Evolutionary conservation across 2,797 vertebrate species (phyloP), one percentile per base, ranked within the genome.

Genomic region (Buceros bicornis): DNA sequence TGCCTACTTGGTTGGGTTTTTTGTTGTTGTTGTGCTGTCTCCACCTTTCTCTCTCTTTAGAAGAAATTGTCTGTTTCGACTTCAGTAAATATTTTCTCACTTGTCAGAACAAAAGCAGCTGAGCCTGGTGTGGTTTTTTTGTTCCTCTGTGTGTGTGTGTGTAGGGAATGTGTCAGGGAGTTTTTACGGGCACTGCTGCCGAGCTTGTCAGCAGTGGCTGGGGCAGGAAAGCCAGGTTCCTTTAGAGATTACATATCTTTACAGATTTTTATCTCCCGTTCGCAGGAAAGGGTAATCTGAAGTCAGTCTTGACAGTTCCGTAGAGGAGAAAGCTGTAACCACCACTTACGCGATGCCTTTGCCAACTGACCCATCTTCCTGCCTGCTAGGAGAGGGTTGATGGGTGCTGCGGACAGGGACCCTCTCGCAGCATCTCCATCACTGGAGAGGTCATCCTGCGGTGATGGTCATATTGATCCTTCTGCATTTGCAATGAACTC

Each of bases 101-200:
- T 93, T 91, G 69, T 90, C 78, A 92, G 83, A 91, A 89, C 60
- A 89, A 89, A 92, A 89, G 48, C 67, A 85, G 77, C 74, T 67
- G 93, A 92, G 45, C 40, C 53, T 7, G 24, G 31, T 85, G 60
- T 13, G 22, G 19, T 48, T 56, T 70, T 93, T 93, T 78, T 47
- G 17, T 64, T 71, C 1, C 8, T 56, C 31, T 31, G 10, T 53
- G n/a, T 64, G 25, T 33, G 50, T 58, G 26, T 18, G 45, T 33
- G 25, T 45, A 31, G 66, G 67, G 70, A 89, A 69, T 4, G 56
- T 79, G 70, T 92, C 83, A 61, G 91, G 69, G 37, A 85, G 69
- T 84, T 79, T 93, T 85, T 67, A 45, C 0, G 18, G 83, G 54
- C 6, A 1, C 54, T 22, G 47, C 77, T 92, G 80, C 78, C 0